Percentiles rank a stretch among this genome's conserved stretches.
Conservation (phyloP, 2,888 invertebrate genomes). For the Rugalucina vietnamica region DNA sequence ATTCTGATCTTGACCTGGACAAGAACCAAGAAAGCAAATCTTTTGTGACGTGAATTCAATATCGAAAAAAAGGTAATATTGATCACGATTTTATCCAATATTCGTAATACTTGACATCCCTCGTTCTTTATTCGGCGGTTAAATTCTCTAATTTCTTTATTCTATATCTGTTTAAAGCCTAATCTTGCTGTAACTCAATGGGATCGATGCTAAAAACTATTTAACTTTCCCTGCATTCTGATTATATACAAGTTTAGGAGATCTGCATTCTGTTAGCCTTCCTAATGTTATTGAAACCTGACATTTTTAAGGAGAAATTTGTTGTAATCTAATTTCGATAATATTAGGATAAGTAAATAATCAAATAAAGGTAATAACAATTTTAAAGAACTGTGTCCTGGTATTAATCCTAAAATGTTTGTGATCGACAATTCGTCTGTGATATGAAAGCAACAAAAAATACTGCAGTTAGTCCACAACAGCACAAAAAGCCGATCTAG, state of each 20-base stretch:
- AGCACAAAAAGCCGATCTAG: no score
- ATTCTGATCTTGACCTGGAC: no score
- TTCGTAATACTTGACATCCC: neutral
- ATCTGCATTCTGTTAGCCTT: conserved; percentile 58
- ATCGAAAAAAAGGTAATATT: neutral
- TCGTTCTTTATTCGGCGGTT: neutral
- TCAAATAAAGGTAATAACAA: conserved; percentile 57
- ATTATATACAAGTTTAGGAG: conserved; percentile 55
- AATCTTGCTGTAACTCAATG: conserved; percentile 8
- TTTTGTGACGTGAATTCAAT: neutral
- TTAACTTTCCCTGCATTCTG: conserved; percentile 37
- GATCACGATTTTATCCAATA: conserved; percentile 1
- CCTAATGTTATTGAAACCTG: conserved; percentile 58
- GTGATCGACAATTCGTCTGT: conserved; percentile 2
- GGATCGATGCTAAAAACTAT: conserved; percentile 12
- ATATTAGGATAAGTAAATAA: conserved; percentile 64
- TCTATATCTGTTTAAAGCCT: conserved; percentile 12
- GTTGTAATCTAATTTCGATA: conserved; percentile 64
- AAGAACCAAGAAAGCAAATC: no score
- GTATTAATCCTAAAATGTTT: neutral
- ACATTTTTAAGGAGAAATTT: conserved; percentile 68
- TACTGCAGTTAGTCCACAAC: no score
- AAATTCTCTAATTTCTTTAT: conserved; percentile 14
- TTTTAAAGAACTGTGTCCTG: conserved; percentile 11
- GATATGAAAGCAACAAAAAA: neutral